A percentile compares a stretch with the other conserved stretches of the same genome.
These are phyloP conservation scores for Lepidurus packardi DNA, from an alignment of 1,140 invertebrate genomes.

Conservation along the genomic window DNA sequence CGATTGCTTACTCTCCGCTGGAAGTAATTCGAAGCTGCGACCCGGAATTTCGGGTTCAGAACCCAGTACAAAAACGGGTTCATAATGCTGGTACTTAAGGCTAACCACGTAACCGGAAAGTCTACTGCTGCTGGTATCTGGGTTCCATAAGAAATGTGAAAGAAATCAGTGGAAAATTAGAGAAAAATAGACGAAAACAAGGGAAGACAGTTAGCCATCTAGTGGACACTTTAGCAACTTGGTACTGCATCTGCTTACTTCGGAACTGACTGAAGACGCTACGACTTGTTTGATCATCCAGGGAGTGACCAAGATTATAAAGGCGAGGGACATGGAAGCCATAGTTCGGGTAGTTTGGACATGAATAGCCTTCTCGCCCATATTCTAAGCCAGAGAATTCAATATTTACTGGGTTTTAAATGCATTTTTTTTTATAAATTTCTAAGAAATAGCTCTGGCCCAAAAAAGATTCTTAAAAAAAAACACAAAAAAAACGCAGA, in stretches of 20 bases:
- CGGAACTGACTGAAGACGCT: constrained; percentile 73
- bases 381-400: not conserved
- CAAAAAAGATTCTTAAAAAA: too few relatives aligned
- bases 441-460: too few relatives aligned
- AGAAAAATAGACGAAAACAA: not conserved
- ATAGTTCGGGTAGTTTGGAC: constrained; percentile 63
- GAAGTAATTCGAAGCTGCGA: not conserved
- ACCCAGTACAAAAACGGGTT: constrained; percentile 83
- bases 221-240: not conserved
- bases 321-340: constrained; percentile 79
- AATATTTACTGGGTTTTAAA: too few relatives aligned
- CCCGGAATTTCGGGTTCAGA: constrained; percentile 71
- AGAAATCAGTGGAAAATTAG: not conserved
- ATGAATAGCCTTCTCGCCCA: not conserved
- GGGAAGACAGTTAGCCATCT: too few relatives aligned
- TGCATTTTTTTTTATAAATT: too few relatives aligned
- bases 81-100: constrained; percentile 79
- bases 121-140: constrained; percentile 69
- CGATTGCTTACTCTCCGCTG: not conserved
- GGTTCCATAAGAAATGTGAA: not conserved
- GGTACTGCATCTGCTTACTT: constrained; percentile 44
- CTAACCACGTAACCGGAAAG: constrained; percentile 75
- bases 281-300: constrained; percentile 84
- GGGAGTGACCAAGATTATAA: constrained; percentile 80
- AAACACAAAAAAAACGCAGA: too few relatives aligned